Evolutionary conservation across 2,797 vertebrate species (phyloP).

Genomic region (Falco berigora): DNA sequence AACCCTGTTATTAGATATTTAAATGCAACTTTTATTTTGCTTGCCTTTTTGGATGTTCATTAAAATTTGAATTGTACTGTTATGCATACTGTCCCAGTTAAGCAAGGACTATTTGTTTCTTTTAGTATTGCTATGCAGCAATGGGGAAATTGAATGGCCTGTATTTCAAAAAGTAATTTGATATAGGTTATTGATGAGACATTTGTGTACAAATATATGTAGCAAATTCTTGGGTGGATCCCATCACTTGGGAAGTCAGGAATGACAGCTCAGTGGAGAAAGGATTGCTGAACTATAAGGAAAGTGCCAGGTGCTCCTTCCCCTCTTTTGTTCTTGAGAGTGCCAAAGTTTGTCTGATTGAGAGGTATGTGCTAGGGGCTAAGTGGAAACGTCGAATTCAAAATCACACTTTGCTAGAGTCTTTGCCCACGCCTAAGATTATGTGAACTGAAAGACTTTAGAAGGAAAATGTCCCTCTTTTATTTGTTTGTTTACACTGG

Average conservation of each 20-base stretch:
- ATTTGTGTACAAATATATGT: not conserved
- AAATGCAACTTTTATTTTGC: not conserved
- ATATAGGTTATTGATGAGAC: not conserved
- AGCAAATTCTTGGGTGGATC: not conserved
- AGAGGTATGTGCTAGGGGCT: not conserved
- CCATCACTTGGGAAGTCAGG: not conserved
- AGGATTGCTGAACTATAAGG: not conserved
- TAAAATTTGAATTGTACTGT: not conserved
- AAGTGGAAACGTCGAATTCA: not conserved
- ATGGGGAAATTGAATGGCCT: not conserved
- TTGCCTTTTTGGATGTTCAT: not conserved
- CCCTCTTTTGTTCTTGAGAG: not conserved
- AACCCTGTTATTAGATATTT: not conserved
- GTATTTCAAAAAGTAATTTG: not conserved
- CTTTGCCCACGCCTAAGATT: not conserved
- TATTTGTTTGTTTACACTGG: conserved; percentile 29
- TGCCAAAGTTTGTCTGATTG: not conserved
- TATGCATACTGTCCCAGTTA: not conserved
- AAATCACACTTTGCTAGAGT: not conserved
- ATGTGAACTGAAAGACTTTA: not conserved
- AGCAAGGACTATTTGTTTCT: not conserved
- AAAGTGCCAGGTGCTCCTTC: not conserved
- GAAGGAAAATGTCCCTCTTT: not conserved
- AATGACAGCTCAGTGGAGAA: not conserved
- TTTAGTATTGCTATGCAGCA: not conserved